Conservation (phyloP, 1,140 invertebrate species). For the Proales similis region DNA sequence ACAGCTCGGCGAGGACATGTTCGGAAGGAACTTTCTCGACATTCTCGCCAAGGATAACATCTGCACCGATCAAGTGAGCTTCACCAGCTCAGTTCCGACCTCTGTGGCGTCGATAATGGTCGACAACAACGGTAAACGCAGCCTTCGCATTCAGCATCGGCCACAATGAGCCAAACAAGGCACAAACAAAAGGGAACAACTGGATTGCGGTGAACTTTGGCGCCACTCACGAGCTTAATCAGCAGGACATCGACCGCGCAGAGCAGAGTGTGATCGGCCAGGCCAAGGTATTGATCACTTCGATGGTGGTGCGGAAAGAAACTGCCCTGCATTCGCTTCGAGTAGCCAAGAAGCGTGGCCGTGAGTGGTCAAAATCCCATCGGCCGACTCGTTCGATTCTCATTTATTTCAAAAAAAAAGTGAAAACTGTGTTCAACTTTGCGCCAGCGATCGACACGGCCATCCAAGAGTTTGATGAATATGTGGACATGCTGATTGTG, state of each 20-base stretch:
- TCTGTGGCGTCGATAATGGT: conserved; percentile 31
- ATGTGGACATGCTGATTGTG: conserved; percentile 28
- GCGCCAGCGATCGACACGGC: conserved; percentile 11
- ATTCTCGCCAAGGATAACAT: conserved; percentile 16
- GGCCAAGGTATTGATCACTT: conserved; percentile 6
- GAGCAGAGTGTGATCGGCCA: conserved; percentile 24
- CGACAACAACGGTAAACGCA: background rate
- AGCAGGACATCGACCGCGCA: conserved; percentile 13
- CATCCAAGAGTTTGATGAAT: conserved; percentile 11
- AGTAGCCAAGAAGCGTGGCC: conserved; percentile 23
- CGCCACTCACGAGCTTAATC: conserved; percentile 8
- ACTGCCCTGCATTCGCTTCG: conserved; percentile 10
- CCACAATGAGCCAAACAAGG: background rate
- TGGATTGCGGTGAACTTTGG: conserved; percentile 33
- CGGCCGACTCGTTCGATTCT: background rate
- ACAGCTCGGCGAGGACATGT: conserved; percentile 27
- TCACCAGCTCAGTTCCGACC: conserved; percentile 22
- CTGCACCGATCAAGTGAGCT: conserved; percentile 18
- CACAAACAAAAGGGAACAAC: background rate
- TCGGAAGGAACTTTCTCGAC: conserved; percentile 19
- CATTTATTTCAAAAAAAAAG: background rate
- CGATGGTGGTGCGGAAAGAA: conserved; percentile 3
- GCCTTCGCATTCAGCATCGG: background rate
- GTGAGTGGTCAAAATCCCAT: background rate
- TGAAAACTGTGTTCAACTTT: conserved; percentile 32